Base-by-base conservation (phyloP, 2,888 invertebrate genomes). In the Hydriomena furcata region DNA sequence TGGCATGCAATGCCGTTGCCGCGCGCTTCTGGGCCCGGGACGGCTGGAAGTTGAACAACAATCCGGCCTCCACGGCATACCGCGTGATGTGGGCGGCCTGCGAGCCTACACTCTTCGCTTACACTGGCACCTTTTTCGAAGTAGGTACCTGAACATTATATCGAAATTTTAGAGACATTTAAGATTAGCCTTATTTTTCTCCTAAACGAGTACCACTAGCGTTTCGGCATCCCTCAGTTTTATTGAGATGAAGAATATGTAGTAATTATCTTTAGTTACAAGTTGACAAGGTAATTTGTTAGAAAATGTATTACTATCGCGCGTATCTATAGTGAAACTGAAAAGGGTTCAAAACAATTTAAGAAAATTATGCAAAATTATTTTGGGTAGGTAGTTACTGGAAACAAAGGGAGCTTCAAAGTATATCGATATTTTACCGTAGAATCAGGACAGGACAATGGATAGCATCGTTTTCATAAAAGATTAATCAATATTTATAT, bases 1-100 rank as follows among this genome's bases (percentile, higher is more conserved):
- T 89, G 38, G 82, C 76, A 0, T 88, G 88, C 66, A 89, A 89
- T 53, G 78, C 84, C 1, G 86, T 84, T 10, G 89, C 89, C 0
- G 85, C 86, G 0, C 66, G 65, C 10, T 69, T 75, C 50, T 90
- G 90, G 89, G 68, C 76, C 17, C 69, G 68, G 8, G 65, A 72
- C 6, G 85, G 85, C 0, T 90, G 90, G 90, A 71, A 72, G 52
- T 66, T 87, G 27, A 85, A 86, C 65, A 76, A 74, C 55, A 87
- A 89, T 60, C 83, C 89, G 0, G 88, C 86, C 0, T 68, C 86
- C 5, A 86, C 83, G 4, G 79, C 78, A 7, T 89, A 90, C 68
- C 75, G 84, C 23, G 80, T 86, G 8, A 59, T 87, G 62, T 90
- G 89, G 88, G 76, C 84, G 0, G 61, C 73, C 8, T 73, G 81